Evolutionary conservation across 2,113 vertebrate species (phyloP).

Genomic region (Genyomyrus donnyi): DNA sequence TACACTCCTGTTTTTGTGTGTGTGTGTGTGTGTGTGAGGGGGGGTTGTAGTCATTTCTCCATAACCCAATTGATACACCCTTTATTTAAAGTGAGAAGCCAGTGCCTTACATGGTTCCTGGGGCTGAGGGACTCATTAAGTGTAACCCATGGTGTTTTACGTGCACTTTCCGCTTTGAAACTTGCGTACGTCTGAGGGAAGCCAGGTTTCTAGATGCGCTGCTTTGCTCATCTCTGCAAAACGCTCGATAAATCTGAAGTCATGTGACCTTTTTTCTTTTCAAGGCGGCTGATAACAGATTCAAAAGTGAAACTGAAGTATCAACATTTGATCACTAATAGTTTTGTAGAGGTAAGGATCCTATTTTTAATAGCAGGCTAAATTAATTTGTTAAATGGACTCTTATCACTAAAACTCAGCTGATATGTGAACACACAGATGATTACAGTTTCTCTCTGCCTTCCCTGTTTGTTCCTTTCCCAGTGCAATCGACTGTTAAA

Average conservation of each 20-base stretch:
- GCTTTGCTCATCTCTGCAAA: neutral
- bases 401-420: neutral
- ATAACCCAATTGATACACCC: neutral
- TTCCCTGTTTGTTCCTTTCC: neutral
- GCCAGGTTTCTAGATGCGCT: neutral
- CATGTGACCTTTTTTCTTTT: constrained; percentile 31
- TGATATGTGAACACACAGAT: neutral
- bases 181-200: neutral
- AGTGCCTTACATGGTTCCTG: neutral
- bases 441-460: neutral
- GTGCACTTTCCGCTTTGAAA: neutral
- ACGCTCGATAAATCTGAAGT: constrained; percentile 19
- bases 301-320: constrained; percentile 99
- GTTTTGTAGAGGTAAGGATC: constrained; percentile 94
- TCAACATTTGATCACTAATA: constrained; percentile 99
- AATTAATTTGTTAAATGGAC: neutral
- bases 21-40: no score
- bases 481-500: constrained; percentile 99
- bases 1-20: neutral
- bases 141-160: neutral
- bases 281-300: constrained; percentile 97
- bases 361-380: neutral
- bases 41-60: neutral
- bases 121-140: neutral
- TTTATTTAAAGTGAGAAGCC: neutral